Evolutionary conservation across 2,888 invertebrate genomes (phyloP), one percentile per base, ranked within the genome.

Genomic region (Leucozona laternaria): DNA sequence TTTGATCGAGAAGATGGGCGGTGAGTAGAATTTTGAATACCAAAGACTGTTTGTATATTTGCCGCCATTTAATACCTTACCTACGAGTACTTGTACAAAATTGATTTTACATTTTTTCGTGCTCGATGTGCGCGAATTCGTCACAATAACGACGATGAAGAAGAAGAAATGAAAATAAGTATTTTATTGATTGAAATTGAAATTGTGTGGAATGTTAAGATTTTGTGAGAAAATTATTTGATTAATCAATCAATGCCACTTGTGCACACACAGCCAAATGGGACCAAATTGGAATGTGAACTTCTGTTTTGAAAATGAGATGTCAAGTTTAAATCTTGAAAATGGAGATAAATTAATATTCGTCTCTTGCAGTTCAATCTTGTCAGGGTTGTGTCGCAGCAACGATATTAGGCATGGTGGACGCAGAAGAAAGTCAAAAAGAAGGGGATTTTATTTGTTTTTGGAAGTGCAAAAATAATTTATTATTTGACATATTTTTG

Each of bases 11-110:
- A 15, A 34, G 25, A 20, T 66, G 57, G 40, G 64, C 17, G 31
- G 57, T 17, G 57, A 57, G 10, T 34, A 66, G 73, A 79, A 73
- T 81, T 77, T 77, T 34, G 40, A 75, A 34, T 57, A 62, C 31
- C 34, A 58, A 58, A 20, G 13, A 20, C 13, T 37, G 13, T 37
- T 37, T 37, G 37, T 40, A 28, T 22, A 28, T 28, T 13, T 28
- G 64, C 45, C 64, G 64, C 43, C n/a, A 43, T n/a, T 40, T 22
- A 50, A n/a, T 43, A n/a, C n/a, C n/a, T n/a, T n/a, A n/a, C n/a
- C n/a, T n/a, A n/a, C n/a, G 1, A 4, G 15, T 20, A 31, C n/a
- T 53, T 25, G 25, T 15, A 28, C 2, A 28, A 55, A 28, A 28
- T 55, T 55, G 28, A 55, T 55, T 55, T 28, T 10, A 28, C 28